These are phyloP conservation scores for Rhynchotus rufescens DNA, from an alignment of 2,797 vertebrate genomes.

Conservation along the genomic window DNA sequence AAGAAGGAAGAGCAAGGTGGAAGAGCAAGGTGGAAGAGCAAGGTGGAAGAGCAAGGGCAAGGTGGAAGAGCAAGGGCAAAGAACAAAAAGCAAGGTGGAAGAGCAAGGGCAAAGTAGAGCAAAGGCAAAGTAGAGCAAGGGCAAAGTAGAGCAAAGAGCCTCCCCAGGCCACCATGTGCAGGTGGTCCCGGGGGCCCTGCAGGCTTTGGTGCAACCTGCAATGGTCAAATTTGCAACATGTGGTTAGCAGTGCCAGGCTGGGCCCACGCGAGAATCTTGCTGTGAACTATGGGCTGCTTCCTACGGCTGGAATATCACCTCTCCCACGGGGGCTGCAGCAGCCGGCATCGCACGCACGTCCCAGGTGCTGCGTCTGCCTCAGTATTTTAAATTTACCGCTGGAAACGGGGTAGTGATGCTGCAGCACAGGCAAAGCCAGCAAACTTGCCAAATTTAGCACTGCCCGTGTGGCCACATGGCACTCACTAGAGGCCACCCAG, in stretches of 20 bases:
- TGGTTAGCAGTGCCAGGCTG: neutral
- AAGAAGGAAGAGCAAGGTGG: too few relatives aligned
- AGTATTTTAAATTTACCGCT: neutral
- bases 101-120: too few relatives aligned
- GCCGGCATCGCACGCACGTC: neutral
- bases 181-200: too few relatives aligned
- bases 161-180: too few relatives aligned
- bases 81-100: too few relatives aligned
- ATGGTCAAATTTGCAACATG: neutral
- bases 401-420: neutral
- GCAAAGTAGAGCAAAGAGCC: too few relatives aligned
- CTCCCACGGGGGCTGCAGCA: neutral
- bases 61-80: too few relatives aligned
- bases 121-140: too few relatives aligned
- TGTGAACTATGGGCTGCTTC: neutral
- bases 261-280: neutral
- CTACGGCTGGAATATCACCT: neutral
- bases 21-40: too few relatives aligned
- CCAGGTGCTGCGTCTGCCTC: neutral
- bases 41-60: too few relatives aligned
- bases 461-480: neutral
- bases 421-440: neutral
- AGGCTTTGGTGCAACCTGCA: too few relatives aligned
- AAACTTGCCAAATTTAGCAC: neutral
- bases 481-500: neutral